phyloP scores from a whole-genome alignment of 64 coral and sea anemone genomes.

The Stichodactyla helianthus region DNA sequence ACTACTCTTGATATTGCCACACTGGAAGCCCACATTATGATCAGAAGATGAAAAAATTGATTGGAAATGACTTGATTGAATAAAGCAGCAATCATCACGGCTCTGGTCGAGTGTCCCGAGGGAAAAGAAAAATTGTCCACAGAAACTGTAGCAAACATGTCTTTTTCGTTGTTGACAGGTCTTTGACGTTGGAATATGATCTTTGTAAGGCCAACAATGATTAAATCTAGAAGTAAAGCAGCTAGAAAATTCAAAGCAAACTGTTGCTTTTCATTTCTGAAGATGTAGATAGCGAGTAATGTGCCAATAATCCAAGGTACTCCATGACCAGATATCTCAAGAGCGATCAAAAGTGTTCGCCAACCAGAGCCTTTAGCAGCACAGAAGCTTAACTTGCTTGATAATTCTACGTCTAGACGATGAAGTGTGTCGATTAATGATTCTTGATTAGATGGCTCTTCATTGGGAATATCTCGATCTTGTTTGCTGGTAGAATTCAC shows the following conservation, averaged over 20 bases:
- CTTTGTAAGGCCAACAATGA: slow-evolving; percentile 65
- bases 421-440: slow-evolving; percentile 33
- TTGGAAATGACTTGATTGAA: slow-evolving; percentile 26
- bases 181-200: slow-evolving; percentile 50
- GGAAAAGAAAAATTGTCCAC: slow-evolving; percentile 97
- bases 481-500: not conserved
- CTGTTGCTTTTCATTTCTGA: slow-evolving; percentile 39
- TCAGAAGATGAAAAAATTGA: slow-evolving; percentile 21
- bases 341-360: slow-evolving; percentile 61
- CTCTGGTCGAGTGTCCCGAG: slow-evolving; percentile 74
- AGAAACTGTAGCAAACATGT: slow-evolving; percentile 96
- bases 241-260: slow-evolving; percentile 80
- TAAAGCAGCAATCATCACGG: slow-evolving; percentile 75
- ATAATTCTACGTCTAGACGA: slow-evolving; percentile 59
- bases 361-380: slow-evolving; percentile 47
- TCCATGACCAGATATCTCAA: slow-evolving; percentile 88
- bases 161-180: slow-evolving; percentile 77
- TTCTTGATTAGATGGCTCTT: not conserved
- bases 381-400: slow-evolving; percentile 65
- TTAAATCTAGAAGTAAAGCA: slow-evolving; percentile 68
- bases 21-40: slow-evolving; percentile 58
- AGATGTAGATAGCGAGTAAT: slow-evolving; percentile 45
- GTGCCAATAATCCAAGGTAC: slow-evolving; percentile 81
- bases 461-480: not conserved
- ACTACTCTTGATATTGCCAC: slow-evolving; percentile 73